Base-by-base conservation (phyloP, 2,797 vertebrate genomes). In the Amniataba percoides region DNA sequence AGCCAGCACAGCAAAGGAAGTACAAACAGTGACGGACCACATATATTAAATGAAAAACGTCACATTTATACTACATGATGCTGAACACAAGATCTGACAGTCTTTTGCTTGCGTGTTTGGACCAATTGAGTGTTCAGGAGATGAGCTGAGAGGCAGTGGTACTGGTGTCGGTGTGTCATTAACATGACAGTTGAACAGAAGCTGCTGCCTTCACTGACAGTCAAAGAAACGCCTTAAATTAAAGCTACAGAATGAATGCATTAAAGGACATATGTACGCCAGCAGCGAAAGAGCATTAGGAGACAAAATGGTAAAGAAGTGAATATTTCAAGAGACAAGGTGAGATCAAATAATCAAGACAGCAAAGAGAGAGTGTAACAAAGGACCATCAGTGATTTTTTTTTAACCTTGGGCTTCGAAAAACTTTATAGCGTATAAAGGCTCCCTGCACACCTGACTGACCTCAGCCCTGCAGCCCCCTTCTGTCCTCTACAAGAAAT, bases 321-420 rank as follows among this genome's bases (percentile, higher is more conserved):
- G 7, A 8, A 62, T 63, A 76, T 53, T 15, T 49, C 68, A 48
- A 12, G 57, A 19, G 0, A 59, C 31, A 23, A 52, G 12, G 31
- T 52, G 1, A 55, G 27, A 53, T 77, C 13, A 49, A 49, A 46
- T 13, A 59, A 64, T 51, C 15, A 49, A 8, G 4, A 45, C 11
- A 71, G 6, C 25, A 65, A 18, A 64, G 1, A 40, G 18, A 73
- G 43, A 45, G 27, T 57, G 7, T 11, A 45, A 43, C 18, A 18
- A 48, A 74, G 52, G 18, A 31, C 19, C 43, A n/a, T 19, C 51
- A 12, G 68, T 66, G 25, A 8, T 49, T 78, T 78, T 78, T 46
- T 78, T 78, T 78, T 42, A n/a, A 74, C 70, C 83, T 83, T 75
- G 57, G 31, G 62, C 61, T 74, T 25, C 77, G 23, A 70, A 69